Evolutionary conservation across 2,888 invertebrate genomes (phyloP).

Genomic region (Acleris cristana): DNA sequence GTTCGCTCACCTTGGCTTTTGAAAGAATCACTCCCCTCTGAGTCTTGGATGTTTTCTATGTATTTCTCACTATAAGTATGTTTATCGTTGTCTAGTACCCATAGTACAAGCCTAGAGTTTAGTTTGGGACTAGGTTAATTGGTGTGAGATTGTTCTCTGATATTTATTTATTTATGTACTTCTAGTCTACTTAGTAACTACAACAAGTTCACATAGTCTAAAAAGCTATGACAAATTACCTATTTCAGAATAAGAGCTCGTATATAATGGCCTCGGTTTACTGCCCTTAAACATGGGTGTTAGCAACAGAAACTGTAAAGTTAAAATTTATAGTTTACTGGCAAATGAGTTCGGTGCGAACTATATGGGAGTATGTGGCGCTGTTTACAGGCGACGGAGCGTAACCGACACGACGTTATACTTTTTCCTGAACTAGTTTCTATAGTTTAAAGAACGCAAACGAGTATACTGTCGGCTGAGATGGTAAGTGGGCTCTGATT

Average conservation of each 20-base stretch:
- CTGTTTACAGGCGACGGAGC: constrained; percentile 1
- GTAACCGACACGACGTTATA: constrained; percentile 4
- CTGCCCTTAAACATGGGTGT: constrained; percentile 40
- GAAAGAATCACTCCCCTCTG: too few relatives aligned
- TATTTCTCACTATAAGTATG: too few relatives aligned
- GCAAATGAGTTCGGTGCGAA: constrained; percentile 33
- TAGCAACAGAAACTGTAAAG: constrained; percentile 38
- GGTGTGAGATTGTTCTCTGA: too few relatives aligned
- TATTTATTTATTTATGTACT: too few relatives aligned
- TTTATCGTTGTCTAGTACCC: too few relatives aligned
- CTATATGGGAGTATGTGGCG: constrained; percentile 23
- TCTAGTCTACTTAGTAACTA: not conserved
- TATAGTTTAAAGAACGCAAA: too few relatives aligned
- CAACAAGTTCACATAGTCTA: not conserved
- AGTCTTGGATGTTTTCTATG: too few relatives aligned
- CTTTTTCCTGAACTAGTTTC: too few relatives aligned
- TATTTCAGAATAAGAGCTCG: constrained; percentile 35
- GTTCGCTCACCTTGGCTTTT: too few relatives aligned
- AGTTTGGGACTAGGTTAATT: too few relatives aligned
- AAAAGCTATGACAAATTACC: constrained; percentile 34
- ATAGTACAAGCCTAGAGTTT: too few relatives aligned
- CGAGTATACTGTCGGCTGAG: not conserved
- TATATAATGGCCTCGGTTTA: constrained; percentile 39
- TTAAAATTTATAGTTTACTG: constrained; percentile 39
- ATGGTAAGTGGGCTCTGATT: not conserved